Evolutionary conservation across 2,113 vertebrate genomes (phyloP).

Genomic region (Tympanuchus pallidicinctus): DNA sequence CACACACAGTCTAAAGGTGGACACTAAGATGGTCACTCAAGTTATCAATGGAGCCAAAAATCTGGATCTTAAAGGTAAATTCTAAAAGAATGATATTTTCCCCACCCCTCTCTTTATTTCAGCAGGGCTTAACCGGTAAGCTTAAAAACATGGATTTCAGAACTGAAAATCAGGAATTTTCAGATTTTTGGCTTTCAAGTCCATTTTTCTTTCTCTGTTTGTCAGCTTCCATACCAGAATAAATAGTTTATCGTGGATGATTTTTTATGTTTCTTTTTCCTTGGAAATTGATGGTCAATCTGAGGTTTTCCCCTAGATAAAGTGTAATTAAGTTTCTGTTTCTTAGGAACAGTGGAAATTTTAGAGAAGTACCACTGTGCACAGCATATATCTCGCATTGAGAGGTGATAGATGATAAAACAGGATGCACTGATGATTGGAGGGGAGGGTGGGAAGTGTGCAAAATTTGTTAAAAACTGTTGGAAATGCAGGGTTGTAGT

Average conservation of each 20-base stretch:
- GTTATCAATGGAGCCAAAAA: slow-evolving; percentile 98
- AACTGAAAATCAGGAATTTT: neutral
- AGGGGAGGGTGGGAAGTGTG: neutral
- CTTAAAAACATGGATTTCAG: neutral
- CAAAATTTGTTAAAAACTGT: neutral
- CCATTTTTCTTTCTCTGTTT: neutral
- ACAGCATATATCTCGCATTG: neutral
- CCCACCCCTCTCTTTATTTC: neutral
- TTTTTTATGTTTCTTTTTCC: neutral
- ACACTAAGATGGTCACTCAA: slow-evolving; percentile 91
- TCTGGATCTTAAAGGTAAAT: slow-evolving; percentile 96
- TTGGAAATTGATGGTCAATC: neutral
- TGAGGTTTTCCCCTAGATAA: neutral
- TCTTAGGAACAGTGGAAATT: neutral
- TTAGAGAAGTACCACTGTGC: neutral
- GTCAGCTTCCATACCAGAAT: neutral
- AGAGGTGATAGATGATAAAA: neutral
- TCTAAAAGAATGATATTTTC: neutral
- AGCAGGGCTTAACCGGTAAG: neutral
- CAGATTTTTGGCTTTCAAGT: neutral
- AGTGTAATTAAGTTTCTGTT: neutral
- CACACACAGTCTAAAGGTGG: slow-evolving; percentile 95
- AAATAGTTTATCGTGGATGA: neutral
- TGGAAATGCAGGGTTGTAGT: neutral
- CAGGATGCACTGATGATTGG: neutral